These are phyloP conservation scores for Priocnemis perturbator DNA, from an alignment of 2,888 invertebrate genomes.

Conservation along the genomic window DNA sequence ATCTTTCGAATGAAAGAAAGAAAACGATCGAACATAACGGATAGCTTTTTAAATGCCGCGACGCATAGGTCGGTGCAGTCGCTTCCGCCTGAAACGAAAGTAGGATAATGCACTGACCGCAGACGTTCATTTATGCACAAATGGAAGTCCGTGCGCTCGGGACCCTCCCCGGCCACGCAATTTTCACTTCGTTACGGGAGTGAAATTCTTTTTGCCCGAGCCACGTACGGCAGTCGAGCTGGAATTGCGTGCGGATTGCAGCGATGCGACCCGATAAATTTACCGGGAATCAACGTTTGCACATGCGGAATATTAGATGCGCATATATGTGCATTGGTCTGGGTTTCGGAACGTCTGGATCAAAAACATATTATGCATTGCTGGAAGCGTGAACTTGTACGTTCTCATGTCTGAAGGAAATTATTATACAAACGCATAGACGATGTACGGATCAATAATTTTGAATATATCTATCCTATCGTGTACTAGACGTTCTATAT, in stretches of 20 bases:
- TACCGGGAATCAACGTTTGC: background rate
- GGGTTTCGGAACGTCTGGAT: too few species aligned
- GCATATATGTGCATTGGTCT: background rate
- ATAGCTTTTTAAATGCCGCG: conserved; percentile 4
- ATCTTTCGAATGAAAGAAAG: too few species aligned
- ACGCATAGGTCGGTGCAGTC: conserved; percentile 21
- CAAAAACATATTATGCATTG: too few species aligned
- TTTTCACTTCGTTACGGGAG: conserved; percentile 66
- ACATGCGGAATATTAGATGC: background rate
- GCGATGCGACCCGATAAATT: conserved; percentile 64
- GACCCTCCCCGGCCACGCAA: conserved; percentile 45
- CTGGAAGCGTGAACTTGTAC: too few species aligned
- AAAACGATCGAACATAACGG: too few species aligned
- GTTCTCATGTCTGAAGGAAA: too few species aligned
- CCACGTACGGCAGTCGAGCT: conserved; percentile 21
- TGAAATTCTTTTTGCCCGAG: conserved; percentile 58
- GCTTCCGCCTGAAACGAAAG: conserved; percentile 57
- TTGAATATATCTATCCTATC: too few species aligned
- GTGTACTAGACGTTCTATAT: too few species aligned
- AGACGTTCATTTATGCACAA: conserved; percentile 48
- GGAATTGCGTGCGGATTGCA: conserved; percentile 57
- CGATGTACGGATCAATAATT: too few species aligned
- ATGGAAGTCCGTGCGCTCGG: conserved; percentile 35
- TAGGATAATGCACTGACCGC: conserved; percentile 50
- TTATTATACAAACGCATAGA: too few species aligned